Evolutionary conservation across 2,888 invertebrate species (phyloP).

Genomic region (Drosophila incognita): DNA sequence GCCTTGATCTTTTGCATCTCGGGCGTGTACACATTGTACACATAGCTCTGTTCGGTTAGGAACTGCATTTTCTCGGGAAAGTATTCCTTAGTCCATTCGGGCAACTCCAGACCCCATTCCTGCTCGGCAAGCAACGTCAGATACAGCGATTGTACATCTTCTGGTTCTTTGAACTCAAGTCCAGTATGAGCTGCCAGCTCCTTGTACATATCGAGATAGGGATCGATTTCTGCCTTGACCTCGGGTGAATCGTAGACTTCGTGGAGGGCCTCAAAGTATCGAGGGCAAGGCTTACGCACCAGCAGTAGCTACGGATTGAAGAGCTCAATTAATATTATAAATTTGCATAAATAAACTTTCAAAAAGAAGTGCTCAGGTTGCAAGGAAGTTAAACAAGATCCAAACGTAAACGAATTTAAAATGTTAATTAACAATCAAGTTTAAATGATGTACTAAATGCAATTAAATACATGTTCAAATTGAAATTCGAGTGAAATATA

Average conservation of each 20-base stretch:
- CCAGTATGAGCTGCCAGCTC: conserved; percentile 87
- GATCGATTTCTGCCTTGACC: conserved; percentile 85
- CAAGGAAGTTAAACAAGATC: background rate
- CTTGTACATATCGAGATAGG: conserved; percentile 86
- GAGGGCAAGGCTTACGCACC: conserved; percentile 88
- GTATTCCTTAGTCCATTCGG: conserved; percentile 87
- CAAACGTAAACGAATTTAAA: background rate
- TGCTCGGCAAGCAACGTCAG: conserved; percentile 88
- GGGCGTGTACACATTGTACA: conserved; percentile 87
- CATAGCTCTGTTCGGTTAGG: conserved; percentile 86
- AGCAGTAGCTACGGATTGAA: conserved; percentile 86
- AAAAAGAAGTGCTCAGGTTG: background rate
- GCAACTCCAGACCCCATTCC: conserved; percentile 87
- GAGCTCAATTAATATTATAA: background rate
- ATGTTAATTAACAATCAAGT: background rate
- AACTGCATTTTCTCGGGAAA: conserved; percentile 87
- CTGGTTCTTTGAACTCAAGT: conserved; percentile 86
- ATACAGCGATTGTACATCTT: conserved; percentile 88
- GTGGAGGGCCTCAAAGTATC: conserved; percentile 87
- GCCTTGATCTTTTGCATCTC: conserved; percentile 88
- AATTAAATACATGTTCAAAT: background rate
- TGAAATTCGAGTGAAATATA: background rate
- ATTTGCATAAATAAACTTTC: background rate
- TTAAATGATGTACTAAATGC: background rate
- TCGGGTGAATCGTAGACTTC: conserved; percentile 85